Conservation (phyloP, 2,113 vertebrate genomes). For the Panthera leo region DNA sequence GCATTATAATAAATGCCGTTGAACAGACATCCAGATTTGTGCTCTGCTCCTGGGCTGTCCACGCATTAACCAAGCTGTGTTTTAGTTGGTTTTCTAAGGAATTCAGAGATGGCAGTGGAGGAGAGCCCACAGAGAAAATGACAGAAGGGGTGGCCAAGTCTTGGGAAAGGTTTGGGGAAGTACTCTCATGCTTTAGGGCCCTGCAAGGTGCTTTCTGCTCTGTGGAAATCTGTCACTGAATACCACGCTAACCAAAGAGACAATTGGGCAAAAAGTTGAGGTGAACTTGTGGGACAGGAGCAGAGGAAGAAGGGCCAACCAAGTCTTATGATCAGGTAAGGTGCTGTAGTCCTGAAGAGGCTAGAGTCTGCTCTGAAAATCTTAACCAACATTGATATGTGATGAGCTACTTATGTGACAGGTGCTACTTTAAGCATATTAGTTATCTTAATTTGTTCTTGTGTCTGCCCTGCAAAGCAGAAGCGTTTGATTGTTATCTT, state of each 20-base stretch:
- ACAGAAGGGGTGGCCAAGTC: background rate
- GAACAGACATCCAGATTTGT: background rate
- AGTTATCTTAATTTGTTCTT: background rate
- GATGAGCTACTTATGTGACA: background rate
- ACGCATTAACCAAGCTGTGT: background rate
- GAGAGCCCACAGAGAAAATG: background rate
- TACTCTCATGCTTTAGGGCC: background rate
- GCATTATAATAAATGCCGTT: constrained; percentile 39
- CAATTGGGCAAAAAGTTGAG: background rate
- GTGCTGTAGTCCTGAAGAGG: background rate
- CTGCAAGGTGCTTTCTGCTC: background rate
- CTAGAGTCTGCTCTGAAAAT: background rate
- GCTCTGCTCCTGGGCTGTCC: background rate
- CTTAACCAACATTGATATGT: background rate
- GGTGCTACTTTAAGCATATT: background rate
- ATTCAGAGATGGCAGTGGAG: background rate
- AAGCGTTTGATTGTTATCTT: background rate
- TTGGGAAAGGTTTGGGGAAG: background rate
- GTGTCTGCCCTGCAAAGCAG: background rate
- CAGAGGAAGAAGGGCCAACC: background rate
- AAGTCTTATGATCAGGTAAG: background rate
- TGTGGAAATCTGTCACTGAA: background rate
- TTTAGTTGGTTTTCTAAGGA: background rate
- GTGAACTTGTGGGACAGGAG: background rate
- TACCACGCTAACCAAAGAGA: background rate